Evolutionary conservation across 2,797 vertebrate genomes (phyloP).

Genomic region (Acrossocheilus wenchowensis): DNA sequence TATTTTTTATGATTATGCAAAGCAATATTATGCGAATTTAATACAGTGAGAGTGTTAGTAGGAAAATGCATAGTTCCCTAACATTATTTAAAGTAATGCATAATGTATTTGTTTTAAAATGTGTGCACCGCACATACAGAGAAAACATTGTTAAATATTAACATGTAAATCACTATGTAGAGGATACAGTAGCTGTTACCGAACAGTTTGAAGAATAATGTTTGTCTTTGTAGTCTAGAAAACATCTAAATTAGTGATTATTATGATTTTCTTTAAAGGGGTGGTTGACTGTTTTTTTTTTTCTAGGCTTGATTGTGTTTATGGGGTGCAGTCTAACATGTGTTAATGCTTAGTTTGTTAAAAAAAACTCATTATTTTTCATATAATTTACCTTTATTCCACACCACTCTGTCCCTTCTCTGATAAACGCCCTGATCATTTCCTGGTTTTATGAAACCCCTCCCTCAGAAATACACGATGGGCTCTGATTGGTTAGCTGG

Average conservation of each 20-base stretch:
- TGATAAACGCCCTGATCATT: too few species aligned
- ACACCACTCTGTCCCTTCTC: too few species aligned
- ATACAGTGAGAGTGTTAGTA: neutral
- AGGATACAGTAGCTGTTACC: neutral
- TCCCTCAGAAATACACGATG: too few species aligned
- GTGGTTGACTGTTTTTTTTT: too few species aligned
- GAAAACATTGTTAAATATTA: slow-evolving; percentile 10
- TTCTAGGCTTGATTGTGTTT: too few species aligned
- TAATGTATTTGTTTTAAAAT: neutral
- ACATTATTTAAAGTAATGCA: neutral
- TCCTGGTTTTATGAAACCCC: too few species aligned
- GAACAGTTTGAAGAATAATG: neutral
- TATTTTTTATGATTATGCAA: neutral
- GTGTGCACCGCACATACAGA: neutral
- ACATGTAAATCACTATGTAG: slow-evolving; percentile 1
- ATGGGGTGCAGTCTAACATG: too few species aligned
- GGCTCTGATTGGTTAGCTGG: too few species aligned
- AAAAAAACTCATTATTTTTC: too few species aligned
- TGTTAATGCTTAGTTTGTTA: too few species aligned
- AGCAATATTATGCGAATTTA: neutral
- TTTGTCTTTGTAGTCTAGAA: neutral
- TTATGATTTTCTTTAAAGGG: neutral
- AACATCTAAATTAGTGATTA: neutral
- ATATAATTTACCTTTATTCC: too few species aligned
- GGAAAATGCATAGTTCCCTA: neutral